Base-by-base conservation (phyloP, 2,888 invertebrate genomes). In the Erebia epiphron region DNA sequence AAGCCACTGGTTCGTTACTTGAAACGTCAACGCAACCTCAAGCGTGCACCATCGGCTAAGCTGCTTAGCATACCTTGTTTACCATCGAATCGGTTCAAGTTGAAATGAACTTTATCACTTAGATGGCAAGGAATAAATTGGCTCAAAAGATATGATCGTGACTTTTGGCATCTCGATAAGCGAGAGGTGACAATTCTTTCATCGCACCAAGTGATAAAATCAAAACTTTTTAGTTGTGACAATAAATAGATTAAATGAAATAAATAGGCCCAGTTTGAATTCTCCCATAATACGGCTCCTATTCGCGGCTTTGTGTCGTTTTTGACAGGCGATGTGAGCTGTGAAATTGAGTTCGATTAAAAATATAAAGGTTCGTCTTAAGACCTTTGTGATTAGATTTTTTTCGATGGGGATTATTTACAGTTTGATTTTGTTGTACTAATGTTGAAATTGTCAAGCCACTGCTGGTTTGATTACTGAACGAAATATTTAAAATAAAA, bases 221-320 rank as follows among this genome's bases (percentile, higher is more conserved):
- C 92, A 87, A 89, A 87, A 89, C 84, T 90, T 92, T 91, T 92
- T 90, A 90, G 89, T 89, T 67, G 85, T 90, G 85, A 91, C 92
- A 92, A 92, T 92, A 93, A 92, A 92, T 92, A 92, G 91, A 92
- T 92, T 92, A 91, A n/a, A 88, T 89, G 87, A 86, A 91, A 92
- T 92, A 92, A 92, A 93, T 92, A 92, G 92, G 89, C 86, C 87
- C 89, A 88, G 91, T 90, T 88, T 84, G 87, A 86, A 84, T 86
- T 88, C 86, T 84, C 83, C 83, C 83, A 88, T 90, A 91, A 91
- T 90, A 83, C 88, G 86, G 85, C 85, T 88, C 82, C 89, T 85
- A 87, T 91, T 91, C 86, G 86, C 86, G 85, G 93, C 92, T 93
- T 92, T 92, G 82, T 87, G 93, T 92, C 93, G 87, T 78, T 73